Conservation (phyloP, 2,797 vertebrate species). For the Myripristis murdjan region DNA sequence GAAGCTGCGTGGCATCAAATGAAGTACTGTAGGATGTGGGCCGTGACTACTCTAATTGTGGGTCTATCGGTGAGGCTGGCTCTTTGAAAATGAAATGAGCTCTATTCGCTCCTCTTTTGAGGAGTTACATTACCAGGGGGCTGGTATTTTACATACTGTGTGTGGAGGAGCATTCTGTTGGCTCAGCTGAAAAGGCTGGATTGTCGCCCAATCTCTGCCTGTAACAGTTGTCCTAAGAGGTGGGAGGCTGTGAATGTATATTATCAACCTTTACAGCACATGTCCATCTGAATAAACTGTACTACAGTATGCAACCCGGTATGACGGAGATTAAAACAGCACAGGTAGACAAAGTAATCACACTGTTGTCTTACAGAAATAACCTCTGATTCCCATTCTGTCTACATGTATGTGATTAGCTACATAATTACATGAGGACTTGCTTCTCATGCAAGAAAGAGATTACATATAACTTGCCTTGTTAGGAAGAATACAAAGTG, state of each 20-base stretch:
- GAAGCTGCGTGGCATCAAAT: slow-evolving; percentile 75
- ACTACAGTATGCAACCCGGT: slow-evolving; percentile 2
- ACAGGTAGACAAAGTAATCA: not conserved
- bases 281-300: not conserved
- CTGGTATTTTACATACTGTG: slow-evolving; percentile 67
- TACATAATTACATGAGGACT: not conserved
- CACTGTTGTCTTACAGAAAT: slow-evolving; percentile 8
- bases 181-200: slow-evolving; percentile 26
- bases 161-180: slow-evolving; percentile 52
- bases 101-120: slow-evolving; percentile 72
- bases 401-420: not conserved
- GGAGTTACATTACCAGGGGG: slow-evolving; percentile 74
- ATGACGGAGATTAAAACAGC: not conserved
- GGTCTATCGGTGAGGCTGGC: slow-evolving; percentile 63
- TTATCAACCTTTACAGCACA: slow-evolving; percentile 9
- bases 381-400: not conserved
- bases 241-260: slow-evolving; percentile 3
- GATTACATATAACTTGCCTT: not conserved
- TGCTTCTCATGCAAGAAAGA: not conserved
- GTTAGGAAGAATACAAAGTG: not conserved
- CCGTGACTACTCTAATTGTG: slow-evolving; percentile 83
- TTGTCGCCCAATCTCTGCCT: slow-evolving; percentile 21
- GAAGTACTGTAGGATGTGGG: slow-evolving; percentile 83
- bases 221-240: slow-evolving; percentile 27
- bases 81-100: slow-evolving; percentile 76